Evolutionary conservation across 2,113 vertebrate species (phyloP), one percentile per base, ranked within the genome.

Genomic region (Lampris incognitus): DNA sequence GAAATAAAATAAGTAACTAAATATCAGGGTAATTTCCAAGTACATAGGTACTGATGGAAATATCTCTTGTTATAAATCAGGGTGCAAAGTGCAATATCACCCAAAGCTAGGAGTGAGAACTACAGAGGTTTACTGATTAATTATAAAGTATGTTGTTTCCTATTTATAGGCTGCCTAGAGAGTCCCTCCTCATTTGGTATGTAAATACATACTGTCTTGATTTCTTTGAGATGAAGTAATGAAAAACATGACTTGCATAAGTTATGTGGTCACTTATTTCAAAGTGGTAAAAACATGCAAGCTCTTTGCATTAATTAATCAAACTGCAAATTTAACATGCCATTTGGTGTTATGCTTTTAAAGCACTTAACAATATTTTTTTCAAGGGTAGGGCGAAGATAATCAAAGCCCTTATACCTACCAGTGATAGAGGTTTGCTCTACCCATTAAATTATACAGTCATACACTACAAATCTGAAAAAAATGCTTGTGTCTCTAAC

Each of bases 301-400:
- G 69, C 63, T 64, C 74, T 76, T 82, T 78, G 42, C 66, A 79
- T 85, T 67, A 85, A 73, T 73, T 60, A 73, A 55, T 67, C 36
- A 3, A 66, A 58, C 74, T 49, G 55, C 66, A 73, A 79, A 76
- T 66, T 77, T 36, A 75, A 77, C 62, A 49, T 42, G 37, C 52
- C 13, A 41, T 2, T 68, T 68, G 41, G 54, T 68, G 52, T n/a
- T 24, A 44, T 11, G 66, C 66, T 42, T 55, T 55, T 24, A 24
- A 24, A 24, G 24, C 24, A 24, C 24, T 24, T 24, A 24, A 24
- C 24, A 24, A 24, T 24, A 24, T 24, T 24, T 24, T 24, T 24
- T 24, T 24, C 24, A 24, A 24, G 24, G 24, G 24, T 24, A 24
- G 24, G 24, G 24, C 24, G 24, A 24, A 24, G 24, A 24, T 24